These are phyloP conservation scores for Polypterus senegalus DNA, from an alignment of 2,113 vertebrate genomes.

Conservation along the genomic window DNA sequence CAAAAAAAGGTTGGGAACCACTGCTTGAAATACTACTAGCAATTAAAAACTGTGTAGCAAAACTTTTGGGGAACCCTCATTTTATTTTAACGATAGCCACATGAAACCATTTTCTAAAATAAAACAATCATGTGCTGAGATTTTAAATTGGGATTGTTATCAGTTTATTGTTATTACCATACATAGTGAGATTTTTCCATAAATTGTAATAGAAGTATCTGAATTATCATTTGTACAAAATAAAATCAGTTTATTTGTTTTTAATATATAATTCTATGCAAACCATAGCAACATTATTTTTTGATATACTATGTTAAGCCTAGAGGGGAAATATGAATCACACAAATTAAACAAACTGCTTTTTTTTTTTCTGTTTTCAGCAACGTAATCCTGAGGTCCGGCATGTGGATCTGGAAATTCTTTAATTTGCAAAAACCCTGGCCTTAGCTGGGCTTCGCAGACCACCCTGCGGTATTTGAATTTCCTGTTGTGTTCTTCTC, in stretches of 20 bases:
- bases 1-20: too few species aligned
- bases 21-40: too few species aligned
- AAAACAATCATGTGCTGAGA: slow-evolving; percentile 2
- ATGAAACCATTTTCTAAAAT: slow-evolving; percentile 4
- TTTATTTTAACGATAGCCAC: slow-evolving; percentile 1
- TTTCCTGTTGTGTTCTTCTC: too few species aligned
- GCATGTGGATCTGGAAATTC: slow-evolving; percentile 92
- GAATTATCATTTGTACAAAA: not conserved
- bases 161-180: not conserved
- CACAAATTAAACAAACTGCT: not conserved
- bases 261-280: slow-evolving; percentile 13
- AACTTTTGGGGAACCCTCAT: slow-evolving; percentile 1
- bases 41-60: not conserved
- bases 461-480: too few species aligned
- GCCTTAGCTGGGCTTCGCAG: slow-evolving; percentile 11
- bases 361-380: slow-evolving; percentile 45
- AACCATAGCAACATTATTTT: slow-evolving; percentile 6
- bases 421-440: slow-evolving; percentile 46
- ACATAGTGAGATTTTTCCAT: not conserved
- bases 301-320: not conserved
- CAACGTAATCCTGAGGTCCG: slow-evolving; percentile 93
- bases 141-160: slow-evolving; percentile 5
- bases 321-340: too few species aligned
- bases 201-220: not conserved
- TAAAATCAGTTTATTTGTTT: slow-evolving; percentile 8